Conservation (phyloP, 2,797 vertebrate genomes). For the Adrianichthys oophorus region DNA sequence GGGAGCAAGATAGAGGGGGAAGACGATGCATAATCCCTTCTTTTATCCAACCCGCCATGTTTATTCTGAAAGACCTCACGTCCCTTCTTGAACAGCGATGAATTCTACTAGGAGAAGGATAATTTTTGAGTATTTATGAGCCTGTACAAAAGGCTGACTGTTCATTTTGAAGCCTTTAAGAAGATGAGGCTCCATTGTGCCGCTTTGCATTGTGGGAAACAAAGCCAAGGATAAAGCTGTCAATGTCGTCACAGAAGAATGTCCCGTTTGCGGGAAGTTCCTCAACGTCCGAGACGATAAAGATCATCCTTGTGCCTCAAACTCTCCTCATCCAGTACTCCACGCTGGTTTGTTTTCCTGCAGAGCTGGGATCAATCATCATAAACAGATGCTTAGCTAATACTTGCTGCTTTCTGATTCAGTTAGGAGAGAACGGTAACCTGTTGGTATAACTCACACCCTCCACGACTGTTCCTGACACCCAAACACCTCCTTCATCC, state of each 20-base stretch:
- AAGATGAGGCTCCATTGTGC: slow-evolving; percentile 63
- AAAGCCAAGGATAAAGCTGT: slow-evolving; percentile 50
- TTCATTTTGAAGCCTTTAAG: slow-evolving; percentile 63
- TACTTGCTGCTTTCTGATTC: slow-evolving; percentile 62
- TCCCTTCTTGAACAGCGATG: slow-evolving; percentile 37
- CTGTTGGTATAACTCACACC: slow-evolving; percentile 34
- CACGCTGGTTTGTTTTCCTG: slow-evolving; percentile 77
- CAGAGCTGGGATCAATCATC: slow-evolving; percentile 80
- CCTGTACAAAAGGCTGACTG: slow-evolving; percentile 46
- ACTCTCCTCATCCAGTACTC: slow-evolving; percentile 64
- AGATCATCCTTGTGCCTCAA: slow-evolving; percentile 62
- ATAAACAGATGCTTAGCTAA: slow-evolving; percentile 78
- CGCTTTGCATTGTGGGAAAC: slow-evolving; percentile 54
- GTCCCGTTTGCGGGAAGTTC: slow-evolving; percentile 32
- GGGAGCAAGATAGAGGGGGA: slow-evolving; percentile 50
- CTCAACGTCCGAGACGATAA: slow-evolving; percentile 55
- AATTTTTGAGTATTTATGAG: slow-evolving; percentile 57
- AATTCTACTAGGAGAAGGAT: slow-evolving; percentile 39
- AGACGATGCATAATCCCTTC: slow-evolving; percentile 52
- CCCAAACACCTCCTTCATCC: slow-evolving; percentile 30
- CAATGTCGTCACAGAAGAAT: slow-evolving; percentile 25
- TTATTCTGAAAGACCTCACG: slow-evolving; percentile 45
- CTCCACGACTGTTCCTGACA: slow-evolving; percentile 19
- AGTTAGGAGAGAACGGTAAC: slow-evolving; percentile 45
- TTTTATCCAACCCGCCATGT: slow-evolving; percentile 35